These are phyloP conservation scores for Pampus argenteus DNA, from an alignment of 2,797 vertebrate species.

Conservation along the genomic window DNA sequence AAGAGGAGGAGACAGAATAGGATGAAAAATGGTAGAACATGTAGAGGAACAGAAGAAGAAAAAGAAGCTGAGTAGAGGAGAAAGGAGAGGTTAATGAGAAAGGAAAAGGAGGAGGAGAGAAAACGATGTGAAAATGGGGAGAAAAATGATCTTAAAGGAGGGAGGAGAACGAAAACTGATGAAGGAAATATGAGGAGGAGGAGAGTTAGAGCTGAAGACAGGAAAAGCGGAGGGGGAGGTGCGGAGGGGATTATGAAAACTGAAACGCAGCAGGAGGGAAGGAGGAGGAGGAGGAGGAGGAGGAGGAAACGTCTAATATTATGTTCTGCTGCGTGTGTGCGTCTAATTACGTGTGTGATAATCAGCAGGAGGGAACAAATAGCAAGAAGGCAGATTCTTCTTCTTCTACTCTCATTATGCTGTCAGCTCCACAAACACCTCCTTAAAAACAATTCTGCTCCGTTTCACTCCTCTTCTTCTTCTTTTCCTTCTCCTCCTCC, in stretches of 20 bases:
- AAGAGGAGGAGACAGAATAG: not conserved
- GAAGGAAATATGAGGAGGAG: not conserved
- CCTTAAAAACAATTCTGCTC: not conserved
- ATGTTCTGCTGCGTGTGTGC: not conserved
- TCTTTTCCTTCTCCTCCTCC: too few relatives aligned
- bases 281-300: not conserved
- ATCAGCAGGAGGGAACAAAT: conserved; percentile 23
- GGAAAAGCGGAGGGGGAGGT: conserved; percentile 2
- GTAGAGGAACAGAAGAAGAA: not conserved
- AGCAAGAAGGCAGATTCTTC: not conserved
- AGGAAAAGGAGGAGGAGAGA: not conserved
- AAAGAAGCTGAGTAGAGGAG: not conserved
- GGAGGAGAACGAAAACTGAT: not conserved
- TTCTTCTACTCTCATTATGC: not conserved
- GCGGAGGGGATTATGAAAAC: conserved; percentile 28
- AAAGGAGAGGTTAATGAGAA: not conserved
- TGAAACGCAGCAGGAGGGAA: conserved; percentile 1
- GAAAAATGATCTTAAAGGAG: too few relatives aligned
- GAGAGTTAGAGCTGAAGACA: not conserved
- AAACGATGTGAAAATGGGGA: too few relatives aligned
- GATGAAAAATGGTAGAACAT: not conserved
- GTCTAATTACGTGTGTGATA: conserved; percentile 12
- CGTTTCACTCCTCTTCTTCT: not conserved
- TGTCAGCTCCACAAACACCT: not conserved
- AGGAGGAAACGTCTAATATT: conserved; percentile 2